These are phyloP conservation scores for Phragmatobia fuliginosa DNA, from an alignment of 2,888 invertebrate genomes.

Conservation along the genomic window DNA sequence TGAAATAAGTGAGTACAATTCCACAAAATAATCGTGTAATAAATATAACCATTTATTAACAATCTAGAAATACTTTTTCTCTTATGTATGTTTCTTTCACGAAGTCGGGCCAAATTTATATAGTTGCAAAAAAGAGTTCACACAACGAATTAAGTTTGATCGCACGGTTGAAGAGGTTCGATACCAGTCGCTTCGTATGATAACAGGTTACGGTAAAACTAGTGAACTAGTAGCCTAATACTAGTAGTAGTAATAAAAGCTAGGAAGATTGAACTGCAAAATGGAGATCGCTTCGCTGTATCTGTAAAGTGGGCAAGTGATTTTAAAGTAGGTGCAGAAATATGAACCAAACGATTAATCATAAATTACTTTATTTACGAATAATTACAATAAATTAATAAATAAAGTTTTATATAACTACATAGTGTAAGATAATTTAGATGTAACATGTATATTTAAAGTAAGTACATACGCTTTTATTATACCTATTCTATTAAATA, in stretches of 20 bases:
- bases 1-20: neutral
- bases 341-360: constrained; percentile 24
- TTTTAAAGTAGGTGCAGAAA: neutral
- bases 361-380: constrained; percentile 39
- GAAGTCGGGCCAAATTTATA: neutral
- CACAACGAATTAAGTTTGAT: no score
- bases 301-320: neutral
- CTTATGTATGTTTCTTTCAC: neutral
- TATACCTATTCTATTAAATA: constrained; percentile 32
- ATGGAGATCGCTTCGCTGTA: neutral
- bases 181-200: no score
- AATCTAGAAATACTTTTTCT: neutral
- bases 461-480: constrained; percentile 47
- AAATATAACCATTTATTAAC: no score
- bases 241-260: no score
- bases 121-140: no score
- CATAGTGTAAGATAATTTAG: constrained; percentile 37
- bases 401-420: constrained; percentile 44
- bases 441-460: constrained; percentile 36
- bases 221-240: no score
- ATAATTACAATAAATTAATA: constrained; percentile 45
- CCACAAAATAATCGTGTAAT: neutral
- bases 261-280: no score
- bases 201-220: no score
- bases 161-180: no score